Base-by-base conservation (phyloP, 2,113 vertebrate species). In the Eulacestoma nigropectus region DNA sequence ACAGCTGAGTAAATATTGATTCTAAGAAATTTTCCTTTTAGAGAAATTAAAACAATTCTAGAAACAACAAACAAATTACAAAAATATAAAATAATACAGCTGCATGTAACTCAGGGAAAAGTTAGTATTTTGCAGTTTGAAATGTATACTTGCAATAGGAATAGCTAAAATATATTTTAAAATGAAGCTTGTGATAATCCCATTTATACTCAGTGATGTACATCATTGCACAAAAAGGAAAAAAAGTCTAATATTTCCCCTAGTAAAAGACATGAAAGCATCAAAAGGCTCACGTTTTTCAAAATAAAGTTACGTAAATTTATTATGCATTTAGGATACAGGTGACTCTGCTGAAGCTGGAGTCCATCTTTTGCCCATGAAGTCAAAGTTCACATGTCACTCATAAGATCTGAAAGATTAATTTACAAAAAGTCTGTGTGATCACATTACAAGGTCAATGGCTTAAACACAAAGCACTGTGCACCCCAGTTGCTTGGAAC, bases 381-480 rank as follows among this genome's bases (percentile, higher is more conserved):
- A 78, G 87, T 89, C 95, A 96, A 93, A 92, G 93, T 94, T 95
- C 89, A 91, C 44, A 22, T 69, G 81, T 89, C 88, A 96, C 59
- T 97, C 82, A 83, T 89, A 94, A 93, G 65, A 77, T 80, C 65
- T 95, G 73, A 95, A 96, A 93, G 90, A 95, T 92, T 87, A 83
- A 93, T 85, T 95, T 89, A 95, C 79, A 83, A 96, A 81, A 90
- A 84, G 83, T 83, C 80, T 89, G 32, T 84, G 68, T 95, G 90
- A 96, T 96, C 92, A 95, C 78, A 89, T 96, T 97, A 92, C 73
- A 90, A 91, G 77, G 78, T 94, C 92, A 92, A 85, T 84, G 85
- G 69, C 90, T 94, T 93, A 68, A 87, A 96, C 52, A 91, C 46
- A 93, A 88, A 83, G 85, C 41, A 4, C 65, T 74, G 41, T 37